Conservation (phyloP, 1,140 invertebrate species). For the Stegodyphus dumicola region DNA sequence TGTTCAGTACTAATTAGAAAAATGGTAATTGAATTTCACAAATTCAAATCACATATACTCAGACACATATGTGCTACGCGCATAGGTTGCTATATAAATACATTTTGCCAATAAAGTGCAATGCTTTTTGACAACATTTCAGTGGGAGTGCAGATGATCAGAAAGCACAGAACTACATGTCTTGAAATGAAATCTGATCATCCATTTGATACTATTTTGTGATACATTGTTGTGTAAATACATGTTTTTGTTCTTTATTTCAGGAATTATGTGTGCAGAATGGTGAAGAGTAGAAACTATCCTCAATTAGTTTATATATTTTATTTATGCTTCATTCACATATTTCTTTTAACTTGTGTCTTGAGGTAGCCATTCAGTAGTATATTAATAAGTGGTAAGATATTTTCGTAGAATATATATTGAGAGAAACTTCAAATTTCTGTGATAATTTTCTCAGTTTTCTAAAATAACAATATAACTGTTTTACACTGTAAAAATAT, state of each 20-base stretch:
- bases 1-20: no score
- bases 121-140: not conserved
- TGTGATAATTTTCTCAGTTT: no score
- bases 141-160: not conserved
- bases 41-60: no score
- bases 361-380: slow-evolving; percentile 16
- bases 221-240: not conserved
- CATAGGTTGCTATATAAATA: no score
- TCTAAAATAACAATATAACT: no score
- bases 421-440: no score
- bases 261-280: slow-evolving; percentile 42
- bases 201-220: not conserved
- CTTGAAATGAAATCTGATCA: not conserved
- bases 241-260: slow-evolving; percentile 12
- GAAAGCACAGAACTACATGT: not conserved
- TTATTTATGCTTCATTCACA: slow-evolving; percentile 42
- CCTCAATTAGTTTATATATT: slow-evolving; percentile 41
- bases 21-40: no score
- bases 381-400: not conserved
- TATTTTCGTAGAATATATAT: not conserved
- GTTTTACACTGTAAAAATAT: no score
- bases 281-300: slow-evolving; percentile 40
- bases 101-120: not conserved
- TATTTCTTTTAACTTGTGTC: slow-evolving; percentile 31
- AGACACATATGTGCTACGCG: no score